Evolutionary conservation across 2,113 vertebrate genomes (phyloP), one percentile per base, ranked within the genome.

Genomic region (Natator depressus): DNA sequence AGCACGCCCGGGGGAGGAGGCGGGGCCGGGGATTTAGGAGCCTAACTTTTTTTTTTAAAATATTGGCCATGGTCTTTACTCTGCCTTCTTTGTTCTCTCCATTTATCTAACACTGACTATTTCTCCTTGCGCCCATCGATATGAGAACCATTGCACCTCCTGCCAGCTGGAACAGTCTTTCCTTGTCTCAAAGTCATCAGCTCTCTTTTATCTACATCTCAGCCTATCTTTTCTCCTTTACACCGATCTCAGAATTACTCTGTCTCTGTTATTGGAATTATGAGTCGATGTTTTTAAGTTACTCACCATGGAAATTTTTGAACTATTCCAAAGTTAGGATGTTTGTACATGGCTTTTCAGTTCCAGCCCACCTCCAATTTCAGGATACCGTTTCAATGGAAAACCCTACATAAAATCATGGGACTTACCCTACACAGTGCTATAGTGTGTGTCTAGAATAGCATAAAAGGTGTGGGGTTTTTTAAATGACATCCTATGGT

Each of bases 161-260:
- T 59, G 65, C 16, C 35, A n/a, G 27, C 55, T 17, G 11, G 25
- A 89, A 49, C 47, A 85, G 38, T n/a, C 24, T 87, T 84, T 82
- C 93, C 78, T 78, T 84, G 17, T 76, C 69, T 91, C 89, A 69
- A 93, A 53, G 54, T 85, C 59, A 94, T 49, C 31, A 85, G 46
- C 87, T 87, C 51, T 38, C 17, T 42, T 89, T 42, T 89, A 27
- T 17, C 17, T 69, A n/a, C 11, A 69, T 20, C 17, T n/a, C 79
- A 90, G 24, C 2, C 84, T 87, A 31, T 29, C 19, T 16, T 83
- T n/a, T 47, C 50, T 91, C 78, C n/a, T 31, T 57, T 91, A 55
- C 59, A 47, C 76, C 85, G 54, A 51, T 50, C 78, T n/a, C 31
- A 84, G n/a, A 3, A 6, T 17, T 85, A 54, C 35, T 85, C 83